Evolutionary conservation across 2,797 vertebrate genomes (phyloP).

Genomic region (Liasis olivaceus): DNA sequence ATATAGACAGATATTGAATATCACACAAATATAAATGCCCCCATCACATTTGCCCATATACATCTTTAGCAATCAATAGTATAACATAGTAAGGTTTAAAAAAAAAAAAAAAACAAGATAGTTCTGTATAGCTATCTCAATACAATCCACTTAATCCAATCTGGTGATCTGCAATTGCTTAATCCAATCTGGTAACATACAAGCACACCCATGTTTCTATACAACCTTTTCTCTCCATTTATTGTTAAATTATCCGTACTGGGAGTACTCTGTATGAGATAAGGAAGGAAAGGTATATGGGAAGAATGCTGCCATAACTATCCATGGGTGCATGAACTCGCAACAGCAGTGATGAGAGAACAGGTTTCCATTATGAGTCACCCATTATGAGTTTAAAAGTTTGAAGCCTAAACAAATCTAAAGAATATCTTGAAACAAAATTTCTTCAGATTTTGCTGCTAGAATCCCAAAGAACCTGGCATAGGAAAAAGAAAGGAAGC

Average conservation of each 20-base stretch:
- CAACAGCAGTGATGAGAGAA: not conserved
- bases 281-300: not conserved
- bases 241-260: not conserved
- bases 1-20: not conserved
- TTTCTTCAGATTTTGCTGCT: not conserved
- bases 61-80: not conserved
- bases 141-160: conserved; percentile 44
- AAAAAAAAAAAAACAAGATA: not conserved
- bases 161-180: conserved; percentile 36
- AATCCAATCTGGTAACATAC: conserved; percentile 30
- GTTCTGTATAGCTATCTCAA: not conserved
- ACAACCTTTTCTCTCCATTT: not conserved
- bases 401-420: not conserved
- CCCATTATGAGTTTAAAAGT: not conserved
- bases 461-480: not conserved
- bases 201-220: not conserved
- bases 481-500: not conserved
- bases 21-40: not conserved
- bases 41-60: not conserved
- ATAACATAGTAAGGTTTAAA: not conserved
- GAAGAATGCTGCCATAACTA: not conserved
- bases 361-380: not conserved
- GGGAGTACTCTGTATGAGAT: not conserved
- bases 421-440: not conserved
- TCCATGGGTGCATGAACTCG: not conserved